Evolutionary conservation across 2,113 vertebrate species (phyloP).

Genomic region (Coracopsis vasa): DNA sequence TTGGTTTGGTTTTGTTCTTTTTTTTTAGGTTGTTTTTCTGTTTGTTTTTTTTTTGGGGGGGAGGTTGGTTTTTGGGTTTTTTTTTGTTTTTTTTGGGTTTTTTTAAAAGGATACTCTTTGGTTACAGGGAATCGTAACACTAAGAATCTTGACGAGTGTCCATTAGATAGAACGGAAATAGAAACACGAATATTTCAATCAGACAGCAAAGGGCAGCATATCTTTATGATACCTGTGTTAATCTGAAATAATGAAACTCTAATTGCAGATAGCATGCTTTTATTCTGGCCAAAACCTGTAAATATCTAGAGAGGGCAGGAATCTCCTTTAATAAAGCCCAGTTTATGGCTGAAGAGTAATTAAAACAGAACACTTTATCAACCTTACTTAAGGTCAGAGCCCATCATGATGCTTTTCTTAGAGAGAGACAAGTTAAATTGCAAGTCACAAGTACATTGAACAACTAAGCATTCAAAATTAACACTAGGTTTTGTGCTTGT

Average conservation of each 20-base stretch:
- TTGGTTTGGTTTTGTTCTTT: fast-evolving
- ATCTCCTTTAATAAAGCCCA: not conserved
- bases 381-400: not conserved
- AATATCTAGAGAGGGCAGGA: not conserved
- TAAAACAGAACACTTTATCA: not conserved
- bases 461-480: not conserved
- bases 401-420: not conserved
- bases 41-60: fast-evolving
- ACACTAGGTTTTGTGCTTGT: not conserved
- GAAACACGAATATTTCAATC: not conserved
- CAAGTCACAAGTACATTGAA: not conserved
- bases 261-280: not conserved
- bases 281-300: not conserved
- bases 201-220: not conserved
- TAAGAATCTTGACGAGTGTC: not conserved
- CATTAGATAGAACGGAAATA: not conserved
- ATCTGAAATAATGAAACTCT: not conserved
- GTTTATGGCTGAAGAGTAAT: not conserved
- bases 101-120: not conserved
- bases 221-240: not conserved
- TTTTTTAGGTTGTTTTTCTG: too few species aligned
- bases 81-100: too few species aligned
- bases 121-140: not conserved
- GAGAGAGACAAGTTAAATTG: not conserved
- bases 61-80: not conserved